phyloP scores from a whole-genome alignment of 1,140 invertebrate species.

The Dolichoris vasculosae region DNA sequence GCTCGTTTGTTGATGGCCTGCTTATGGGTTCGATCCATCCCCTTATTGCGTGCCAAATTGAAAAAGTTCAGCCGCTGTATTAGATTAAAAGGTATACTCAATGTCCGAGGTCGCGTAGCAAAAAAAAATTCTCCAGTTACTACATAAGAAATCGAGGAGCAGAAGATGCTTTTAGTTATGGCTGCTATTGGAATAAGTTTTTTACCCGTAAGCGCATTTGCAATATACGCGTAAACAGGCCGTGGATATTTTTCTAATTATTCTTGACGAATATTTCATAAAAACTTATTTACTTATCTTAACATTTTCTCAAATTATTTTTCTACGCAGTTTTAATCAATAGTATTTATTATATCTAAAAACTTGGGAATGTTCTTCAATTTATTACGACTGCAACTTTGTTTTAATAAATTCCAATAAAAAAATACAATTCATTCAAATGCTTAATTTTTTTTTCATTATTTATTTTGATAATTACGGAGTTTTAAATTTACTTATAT shows the following conservation, averaged over 20 bases:
- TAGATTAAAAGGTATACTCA: slow-evolving; percentile 47
- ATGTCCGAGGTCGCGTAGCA: not conserved
- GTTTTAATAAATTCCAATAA: no score
- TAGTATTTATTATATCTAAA: no score
- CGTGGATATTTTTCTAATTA: not conserved
- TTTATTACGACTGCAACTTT: no score
- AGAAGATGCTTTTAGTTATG: slow-evolving; percentile 7
- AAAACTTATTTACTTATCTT: not conserved
- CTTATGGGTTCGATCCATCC: slow-evolving; percentile 48
- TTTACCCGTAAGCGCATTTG: not conserved
- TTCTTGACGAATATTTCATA: not conserved
- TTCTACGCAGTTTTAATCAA: no score
- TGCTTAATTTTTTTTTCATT: no score
- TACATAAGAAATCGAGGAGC: slow-evolving; percentile 18
- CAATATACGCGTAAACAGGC: not conserved
- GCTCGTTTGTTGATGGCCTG: slow-evolving; percentile 40
- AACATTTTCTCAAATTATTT: no score
- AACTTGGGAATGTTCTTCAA: no score
- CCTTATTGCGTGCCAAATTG: slow-evolving; percentile 53
- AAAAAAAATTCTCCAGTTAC: slow-evolving; percentile 17
- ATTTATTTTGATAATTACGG: no score
- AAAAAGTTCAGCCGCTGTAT: slow-evolving; percentile 49
- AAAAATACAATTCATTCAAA: no score
- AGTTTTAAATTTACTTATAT: no score
- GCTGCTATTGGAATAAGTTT: slow-evolving; percentile 5